phyloP scores from a whole-genome alignment of 2,888 invertebrate species.

The Lomographa bimaculata region DNA sequence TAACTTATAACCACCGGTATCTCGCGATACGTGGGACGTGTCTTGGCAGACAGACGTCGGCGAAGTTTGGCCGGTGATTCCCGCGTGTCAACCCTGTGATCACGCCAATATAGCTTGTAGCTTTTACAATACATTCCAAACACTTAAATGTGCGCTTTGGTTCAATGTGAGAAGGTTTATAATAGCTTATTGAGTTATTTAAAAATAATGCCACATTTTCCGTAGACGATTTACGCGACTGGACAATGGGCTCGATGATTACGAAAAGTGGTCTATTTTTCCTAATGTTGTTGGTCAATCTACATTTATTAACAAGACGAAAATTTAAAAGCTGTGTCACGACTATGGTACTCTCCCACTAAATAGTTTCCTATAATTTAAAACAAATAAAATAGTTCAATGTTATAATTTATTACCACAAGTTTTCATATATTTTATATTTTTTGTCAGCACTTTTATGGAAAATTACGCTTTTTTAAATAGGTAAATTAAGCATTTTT shows the following conservation, averaged over 20 bases:
- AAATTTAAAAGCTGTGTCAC: no score
- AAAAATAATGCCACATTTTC: conserved; percentile 33
- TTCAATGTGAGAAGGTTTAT: conserved; percentile 5
- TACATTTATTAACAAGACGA: no score
- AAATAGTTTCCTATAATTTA: no score
- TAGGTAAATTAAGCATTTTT: no score
- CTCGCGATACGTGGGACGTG: conserved; percentile 37
- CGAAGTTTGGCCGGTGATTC: conserved; percentile 56
- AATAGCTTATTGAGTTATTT: background rate
- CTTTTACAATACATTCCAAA: conserved; percentile 7
- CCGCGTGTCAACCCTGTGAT: conserved; percentile 70
- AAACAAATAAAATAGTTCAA: no score
- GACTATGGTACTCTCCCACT: no score
- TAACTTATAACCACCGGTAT: no score
- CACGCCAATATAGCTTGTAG: conserved; percentile 62
- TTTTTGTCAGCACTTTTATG: no score
- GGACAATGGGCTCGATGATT: conserved; percentile 32
- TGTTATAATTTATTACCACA: no score
- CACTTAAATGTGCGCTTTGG: conserved; percentile 21
- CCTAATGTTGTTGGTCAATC: background rate
- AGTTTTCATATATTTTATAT: no score
- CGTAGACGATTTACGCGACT: conserved; percentile 28
- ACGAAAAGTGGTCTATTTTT: conserved; percentile 19
- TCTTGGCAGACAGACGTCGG: conserved; percentile 55
- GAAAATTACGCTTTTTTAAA: no score